Conservation (phyloP, 1,140 invertebrate genomes). For the Danaus plexippus region DNA sequence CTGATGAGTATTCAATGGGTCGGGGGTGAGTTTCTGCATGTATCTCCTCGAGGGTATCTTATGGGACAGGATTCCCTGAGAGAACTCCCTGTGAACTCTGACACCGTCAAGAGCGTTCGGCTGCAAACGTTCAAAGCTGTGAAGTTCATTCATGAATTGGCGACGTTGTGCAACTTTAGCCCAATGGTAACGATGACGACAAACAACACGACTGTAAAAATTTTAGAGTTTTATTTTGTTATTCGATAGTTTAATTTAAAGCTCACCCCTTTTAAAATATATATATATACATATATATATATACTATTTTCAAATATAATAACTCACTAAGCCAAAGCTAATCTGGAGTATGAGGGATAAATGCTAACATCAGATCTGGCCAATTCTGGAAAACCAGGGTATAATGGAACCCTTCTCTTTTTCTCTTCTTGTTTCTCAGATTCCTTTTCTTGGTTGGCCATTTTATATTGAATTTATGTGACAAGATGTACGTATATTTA, state of each 20-base stretch:
- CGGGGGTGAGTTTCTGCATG: constrained; percentile 54
- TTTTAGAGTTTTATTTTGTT: too few relatives aligned
- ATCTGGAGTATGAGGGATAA: constrained; percentile 50
- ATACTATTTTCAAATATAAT: neutral
- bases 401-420: constrained; percentile 43
- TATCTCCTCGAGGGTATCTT: constrained; percentile 58
- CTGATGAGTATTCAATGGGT: constrained; percentile 49
- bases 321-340: constrained; percentile 57
- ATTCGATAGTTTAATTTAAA: constrained; percentile 7
- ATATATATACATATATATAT: neutral
- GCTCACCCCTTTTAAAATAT: neutral
- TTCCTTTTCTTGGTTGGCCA: constrained; percentile 23
- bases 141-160: constrained; percentile 64
- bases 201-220: constrained; percentile 55
- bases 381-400: constrained; percentile 57
- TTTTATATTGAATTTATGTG: neutral
- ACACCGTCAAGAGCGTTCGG: constrained; percentile 64
- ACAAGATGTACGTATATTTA: too few relatives aligned
- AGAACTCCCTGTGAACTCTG: constrained; percentile 64
- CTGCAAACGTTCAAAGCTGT: constrained; percentile 61
- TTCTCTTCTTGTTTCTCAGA: constrained; percentile 22
- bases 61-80: constrained; percentile 64
- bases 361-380: constrained; percentile 62
- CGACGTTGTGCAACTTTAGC: constrained; percentile 49
- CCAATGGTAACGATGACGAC: constrained; percentile 60